Percentiles rank a stretch among this genome's conserved stretches.
phyloP scores from a whole-genome alignment of 2,797 vertebrate genomes.

The Sarcoramphus papa region DNA sequence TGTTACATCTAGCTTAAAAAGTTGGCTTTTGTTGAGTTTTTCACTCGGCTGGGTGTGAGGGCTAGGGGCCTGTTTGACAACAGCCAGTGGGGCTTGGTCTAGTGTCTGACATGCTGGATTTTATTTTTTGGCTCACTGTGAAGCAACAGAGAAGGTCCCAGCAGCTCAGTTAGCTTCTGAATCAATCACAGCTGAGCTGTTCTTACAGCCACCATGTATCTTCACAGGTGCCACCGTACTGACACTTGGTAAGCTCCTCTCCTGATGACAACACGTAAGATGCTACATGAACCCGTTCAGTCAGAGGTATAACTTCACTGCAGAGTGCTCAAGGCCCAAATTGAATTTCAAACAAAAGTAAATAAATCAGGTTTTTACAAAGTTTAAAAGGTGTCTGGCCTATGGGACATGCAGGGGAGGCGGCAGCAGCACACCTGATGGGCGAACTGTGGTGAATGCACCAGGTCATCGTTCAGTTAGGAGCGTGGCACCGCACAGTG shows the following conservation, averaged over 20 bases:
- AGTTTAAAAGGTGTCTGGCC: not conserved
- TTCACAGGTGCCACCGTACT: not conserved
- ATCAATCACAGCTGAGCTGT: not conserved
- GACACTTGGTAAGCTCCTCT: not conserved
- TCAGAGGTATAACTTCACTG: not conserved
- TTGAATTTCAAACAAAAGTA: not conserved
- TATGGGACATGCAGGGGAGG: not conserved
- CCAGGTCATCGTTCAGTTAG: not conserved
- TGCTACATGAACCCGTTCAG: not conserved
- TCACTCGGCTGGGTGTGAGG: not conserved
- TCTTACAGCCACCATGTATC: accelerated
- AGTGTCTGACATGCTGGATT: not conserved
- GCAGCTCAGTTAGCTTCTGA: not conserved
- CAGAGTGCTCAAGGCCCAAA: not conserved
- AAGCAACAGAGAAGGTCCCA: not conserved
- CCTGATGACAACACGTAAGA: not conserved
- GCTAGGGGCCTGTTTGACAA: not conserved
- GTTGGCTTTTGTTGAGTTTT: not conserved
- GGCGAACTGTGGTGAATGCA: not conserved
- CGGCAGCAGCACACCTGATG: not conserved
- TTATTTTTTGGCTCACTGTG: not conserved
- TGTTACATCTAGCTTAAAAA: not conserved
- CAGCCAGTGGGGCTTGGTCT: not conserved
- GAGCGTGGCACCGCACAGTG: accelerated
- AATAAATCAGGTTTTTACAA: not conserved